These are phyloP conservation scores for Copidosoma aretas DNA, from an alignment of 2,888 invertebrate genomes.

Conservation along the genomic window DNA sequence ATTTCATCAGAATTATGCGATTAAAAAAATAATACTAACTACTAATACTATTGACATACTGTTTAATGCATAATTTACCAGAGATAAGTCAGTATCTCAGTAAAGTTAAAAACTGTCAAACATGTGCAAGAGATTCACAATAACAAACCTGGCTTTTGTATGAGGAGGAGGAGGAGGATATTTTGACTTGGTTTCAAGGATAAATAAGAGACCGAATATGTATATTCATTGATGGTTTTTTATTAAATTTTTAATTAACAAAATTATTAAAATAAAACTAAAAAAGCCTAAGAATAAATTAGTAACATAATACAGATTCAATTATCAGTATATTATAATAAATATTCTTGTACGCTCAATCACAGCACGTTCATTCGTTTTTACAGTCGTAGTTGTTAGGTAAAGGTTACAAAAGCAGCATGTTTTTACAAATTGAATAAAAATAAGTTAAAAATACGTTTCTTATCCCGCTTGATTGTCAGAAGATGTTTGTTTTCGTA, in stretches of 20 bases:
- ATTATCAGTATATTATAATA: slow-evolving; percentile 32
- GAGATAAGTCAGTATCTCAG: too few species aligned
- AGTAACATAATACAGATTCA: slow-evolving; percentile 15
- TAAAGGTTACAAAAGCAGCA: background rate
- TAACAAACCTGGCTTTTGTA: too few species aligned
- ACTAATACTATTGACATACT: too few species aligned
- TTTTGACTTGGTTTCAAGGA: background rate
- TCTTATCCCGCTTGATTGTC: too few species aligned
- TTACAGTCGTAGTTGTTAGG: slow-evolving; percentile 11
- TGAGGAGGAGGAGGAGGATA: background rate
- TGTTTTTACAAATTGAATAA: slow-evolving; percentile 27
- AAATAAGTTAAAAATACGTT: too few species aligned
- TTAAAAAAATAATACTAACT: too few species aligned
- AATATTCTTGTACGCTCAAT: slow-evolving; percentile 32
- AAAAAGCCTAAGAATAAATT: slow-evolving; percentile 15
- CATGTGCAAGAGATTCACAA: too few species aligned
- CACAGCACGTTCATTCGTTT: slow-evolving; percentile 21
- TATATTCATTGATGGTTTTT: background rate
- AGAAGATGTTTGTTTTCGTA: background rate
- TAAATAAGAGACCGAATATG: background rate
- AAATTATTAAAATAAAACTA: slow-evolving; percentile 33
- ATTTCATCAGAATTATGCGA: too few species aligned
- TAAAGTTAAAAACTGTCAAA: too few species aligned
- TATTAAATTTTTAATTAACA: slow-evolving; percentile 32
- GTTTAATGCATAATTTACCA: too few species aligned